Conservation (phyloP, 2,113 vertebrate genomes). For the Synodontis membranacea region DNA sequence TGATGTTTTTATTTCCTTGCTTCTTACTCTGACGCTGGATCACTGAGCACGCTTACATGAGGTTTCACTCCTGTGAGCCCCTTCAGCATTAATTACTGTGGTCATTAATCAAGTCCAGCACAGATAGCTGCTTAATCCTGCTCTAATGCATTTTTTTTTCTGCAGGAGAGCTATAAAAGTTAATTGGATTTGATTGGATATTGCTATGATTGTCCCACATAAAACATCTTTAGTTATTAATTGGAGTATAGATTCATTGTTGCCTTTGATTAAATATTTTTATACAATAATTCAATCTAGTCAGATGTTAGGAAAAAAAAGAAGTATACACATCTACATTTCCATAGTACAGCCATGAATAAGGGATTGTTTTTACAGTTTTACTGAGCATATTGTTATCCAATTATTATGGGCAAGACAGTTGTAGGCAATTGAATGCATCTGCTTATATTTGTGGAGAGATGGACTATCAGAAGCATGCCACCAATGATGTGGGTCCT, state of each 20-base stretch:
- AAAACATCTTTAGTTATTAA: conserved; percentile 76
- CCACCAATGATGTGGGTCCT: not conserved
- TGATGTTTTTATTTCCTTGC: conserved; percentile 49
- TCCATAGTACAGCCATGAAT: not conserved
- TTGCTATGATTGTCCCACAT: conserved; percentile 71
- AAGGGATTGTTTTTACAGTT: not conserved
- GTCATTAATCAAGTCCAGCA: conserved; percentile 76
- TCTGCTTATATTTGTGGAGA: not conserved
- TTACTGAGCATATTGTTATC: not conserved
- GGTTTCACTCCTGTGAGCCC: conserved; percentile 71
- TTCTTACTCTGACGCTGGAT: conserved; percentile 64
- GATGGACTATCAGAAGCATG: not conserved
- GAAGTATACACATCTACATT: not conserved
- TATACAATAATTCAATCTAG: conserved; percentile 28
- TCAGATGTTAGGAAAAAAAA: conserved; percentile 2
- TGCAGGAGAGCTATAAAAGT: conserved; percentile 67
- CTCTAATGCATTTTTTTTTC: conserved; percentile 75
- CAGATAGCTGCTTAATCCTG: conserved; percentile 73
- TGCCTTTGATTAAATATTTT: conserved; percentile 54
- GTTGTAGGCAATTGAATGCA: not conserved
- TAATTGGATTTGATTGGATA: conserved; percentile 78
- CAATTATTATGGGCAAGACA: not conserved
- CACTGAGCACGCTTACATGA: conserved; percentile 60
- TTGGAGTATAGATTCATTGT: conserved; percentile 72
- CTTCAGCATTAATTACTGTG: conserved; percentile 78